Evolutionary conservation across 2,888 invertebrate species (phyloP), one percentile per base, ranked within the genome.

Genomic region (Antitype chi): DNA sequence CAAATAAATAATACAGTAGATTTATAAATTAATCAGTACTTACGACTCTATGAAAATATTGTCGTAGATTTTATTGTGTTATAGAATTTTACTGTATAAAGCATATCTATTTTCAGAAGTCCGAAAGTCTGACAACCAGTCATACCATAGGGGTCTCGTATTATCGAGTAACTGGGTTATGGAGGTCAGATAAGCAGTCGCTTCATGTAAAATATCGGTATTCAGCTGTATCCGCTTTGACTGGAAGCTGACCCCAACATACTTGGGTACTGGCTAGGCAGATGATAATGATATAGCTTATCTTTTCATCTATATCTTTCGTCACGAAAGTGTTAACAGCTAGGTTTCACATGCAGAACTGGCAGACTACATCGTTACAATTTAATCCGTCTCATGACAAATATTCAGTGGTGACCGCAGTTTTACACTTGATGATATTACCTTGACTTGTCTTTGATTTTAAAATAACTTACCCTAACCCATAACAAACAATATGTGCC

Each of bases 1-100:
- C 92, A 94, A 93, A 94, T 93, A 90, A 79, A 79, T 91, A 77
- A 80, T 70, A 67, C n/a, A 64, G 7, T 59, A 38, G 49, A 7
- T 70, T 53, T 23, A 80, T 76, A 72, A 71, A 74, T 81, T 69
- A 77, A 25, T 25, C 28, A 67, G 23, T 28, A 28, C 23, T 13
- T 7, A 32, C 20, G 25, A 32, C n/a, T 57, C 28, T 17, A 11
- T 23, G 38, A 28, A 17, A 28, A 55, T 55, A 3, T 47, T 73
- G 17, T 59, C 23, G 7, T 25, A 32, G 11, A 74, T 74, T 73
- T 20, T 43, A 13, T 2, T 25, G 3, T 17, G 23, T n/a, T 32
- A 23, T 32, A 9, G 23, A 6, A 9, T 17, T n/a, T 6, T 38
- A 23, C 3, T 0, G 23, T 32, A 62, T 23, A 8, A 7, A 38